phyloP scores from a whole-genome alignment of 1,140 invertebrate genomes.

The Rhopalosiphum maidis region DNA sequence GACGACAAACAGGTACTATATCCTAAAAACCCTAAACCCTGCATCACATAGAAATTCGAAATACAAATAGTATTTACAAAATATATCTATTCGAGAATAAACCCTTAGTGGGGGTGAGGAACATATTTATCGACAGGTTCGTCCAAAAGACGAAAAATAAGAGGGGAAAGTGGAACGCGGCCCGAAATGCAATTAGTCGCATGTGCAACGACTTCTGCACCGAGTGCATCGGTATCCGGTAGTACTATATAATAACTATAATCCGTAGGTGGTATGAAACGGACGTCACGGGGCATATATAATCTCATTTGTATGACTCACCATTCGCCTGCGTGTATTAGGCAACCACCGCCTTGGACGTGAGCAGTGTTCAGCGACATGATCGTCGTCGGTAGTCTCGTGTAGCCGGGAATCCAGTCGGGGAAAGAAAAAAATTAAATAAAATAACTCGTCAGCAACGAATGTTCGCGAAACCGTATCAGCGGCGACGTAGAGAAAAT shows the following conservation, averaged over 20 bases:
- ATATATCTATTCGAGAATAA: background rate
- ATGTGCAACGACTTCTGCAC: background rate
- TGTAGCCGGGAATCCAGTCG: background rate
- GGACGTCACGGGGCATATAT: background rate
- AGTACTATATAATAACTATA: background rate
- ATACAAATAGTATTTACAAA: background rate
- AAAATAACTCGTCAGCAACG: background rate
- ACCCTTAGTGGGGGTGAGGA: no score
- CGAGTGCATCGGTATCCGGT: background rate
- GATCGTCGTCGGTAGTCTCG: constrained; percentile 60
- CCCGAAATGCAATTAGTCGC: background rate
- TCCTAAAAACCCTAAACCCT: no score
- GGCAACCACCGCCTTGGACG: constrained; percentile 81
- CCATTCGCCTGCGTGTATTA: constrained; percentile 91
- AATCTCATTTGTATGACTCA: constrained; percentile 67
- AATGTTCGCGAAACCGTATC: no score
- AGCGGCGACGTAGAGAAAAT: background rate
- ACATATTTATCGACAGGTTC: background rate
- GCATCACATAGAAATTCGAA: background rate
- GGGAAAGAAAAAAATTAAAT: background rate
- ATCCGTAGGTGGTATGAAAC: background rate
- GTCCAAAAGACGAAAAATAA: background rate
- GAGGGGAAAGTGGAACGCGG: background rate
- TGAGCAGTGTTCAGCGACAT: constrained; percentile 95
- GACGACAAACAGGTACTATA: background rate